Evolutionary conservation across 2,113 vertebrate species (phyloP).

Genomic region (Periophthalmus modestus): DNA sequence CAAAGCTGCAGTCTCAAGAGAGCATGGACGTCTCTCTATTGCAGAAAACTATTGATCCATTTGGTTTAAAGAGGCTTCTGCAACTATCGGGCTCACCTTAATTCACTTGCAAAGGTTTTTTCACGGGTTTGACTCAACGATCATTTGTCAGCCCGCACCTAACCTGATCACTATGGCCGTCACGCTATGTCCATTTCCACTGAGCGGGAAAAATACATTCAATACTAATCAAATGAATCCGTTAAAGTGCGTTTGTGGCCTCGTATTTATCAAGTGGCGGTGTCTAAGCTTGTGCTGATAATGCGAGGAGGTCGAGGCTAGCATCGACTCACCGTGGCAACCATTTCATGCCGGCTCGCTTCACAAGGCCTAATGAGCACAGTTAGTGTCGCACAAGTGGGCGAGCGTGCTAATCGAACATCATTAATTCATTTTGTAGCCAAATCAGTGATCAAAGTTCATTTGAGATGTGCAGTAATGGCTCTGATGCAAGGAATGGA

Average conservation of each 20-base stretch:
- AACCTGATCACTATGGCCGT: slow-evolving; percentile 5
- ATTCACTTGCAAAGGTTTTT: slow-evolving; percentile 59
- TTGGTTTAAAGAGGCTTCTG: slow-evolving; percentile 40
- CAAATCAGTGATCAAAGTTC: slow-evolving; percentile 64
- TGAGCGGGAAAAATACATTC: slow-evolving; percentile 48
- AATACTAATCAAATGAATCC: slow-evolving; percentile 71
- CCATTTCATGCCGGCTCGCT: slow-evolving; percentile 67
- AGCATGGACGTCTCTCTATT: slow-evolving; percentile 23
- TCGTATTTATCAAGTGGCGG: slow-evolving; percentile 62
- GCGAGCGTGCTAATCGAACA: slow-evolving; percentile 60
- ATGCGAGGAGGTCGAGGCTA: slow-evolving; percentile 51
- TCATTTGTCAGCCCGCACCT: slow-evolving; percentile 43
- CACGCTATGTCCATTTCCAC: slow-evolving; percentile 34
- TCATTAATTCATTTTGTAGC: slow-evolving; percentile 70
- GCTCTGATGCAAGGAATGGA: slow-evolving; percentile 26
- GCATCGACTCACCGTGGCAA: slow-evolving; percentile 49
- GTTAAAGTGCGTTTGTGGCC: slow-evolving; percentile 64
- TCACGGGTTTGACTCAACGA: slow-evolving; percentile 43
- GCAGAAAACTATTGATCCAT: slow-evolving; percentile 53
- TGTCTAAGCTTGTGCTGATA: slow-evolving; percentile 60
- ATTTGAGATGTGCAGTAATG: slow-evolving; percentile 37
- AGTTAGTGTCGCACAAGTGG: slow-evolving; percentile 65
- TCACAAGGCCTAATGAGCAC: slow-evolving; percentile 64
- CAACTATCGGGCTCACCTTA: slow-evolving; percentile 46
- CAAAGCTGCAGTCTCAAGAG: slow-evolving; percentile 12